These are phyloP conservation scores for Gallinago stenura DNA, from an alignment of 2,797 vertebrate species.

Conservation along the genomic window DNA sequence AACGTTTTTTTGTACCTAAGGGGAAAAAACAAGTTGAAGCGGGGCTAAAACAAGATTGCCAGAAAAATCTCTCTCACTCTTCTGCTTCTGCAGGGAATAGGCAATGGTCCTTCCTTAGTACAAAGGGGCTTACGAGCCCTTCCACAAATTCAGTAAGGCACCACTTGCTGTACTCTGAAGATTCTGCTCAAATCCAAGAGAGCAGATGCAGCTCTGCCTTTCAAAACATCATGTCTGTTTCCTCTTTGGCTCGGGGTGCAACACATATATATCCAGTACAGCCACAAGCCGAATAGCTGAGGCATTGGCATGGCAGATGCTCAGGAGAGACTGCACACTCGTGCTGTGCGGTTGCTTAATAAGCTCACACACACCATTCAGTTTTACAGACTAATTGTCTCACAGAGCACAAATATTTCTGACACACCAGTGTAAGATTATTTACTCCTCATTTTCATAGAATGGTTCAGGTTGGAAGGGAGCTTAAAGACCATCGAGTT, in stretches of 20 bases:
- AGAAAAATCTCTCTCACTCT: background rate
- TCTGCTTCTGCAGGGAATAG: background rate
- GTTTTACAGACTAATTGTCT: background rate
- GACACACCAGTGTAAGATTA: background rate
- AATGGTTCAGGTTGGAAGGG: no score
- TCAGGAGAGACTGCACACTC: background rate
- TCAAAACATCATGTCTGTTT: background rate
- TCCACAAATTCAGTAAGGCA: background rate
- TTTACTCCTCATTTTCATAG: background rate
- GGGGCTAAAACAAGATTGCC: background rate
- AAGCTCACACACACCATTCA: background rate
- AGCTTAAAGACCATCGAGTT: no score
- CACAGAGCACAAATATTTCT: background rate
- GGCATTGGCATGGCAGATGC: background rate
- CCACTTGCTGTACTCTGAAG: background rate
- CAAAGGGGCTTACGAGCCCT: background rate
- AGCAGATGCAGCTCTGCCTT: background rate
- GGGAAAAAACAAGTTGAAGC: background rate
- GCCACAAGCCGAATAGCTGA: background rate
- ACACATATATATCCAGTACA: background rate
- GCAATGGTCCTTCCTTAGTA: background rate
- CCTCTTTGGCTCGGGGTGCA: background rate
- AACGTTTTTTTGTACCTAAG: background rate
- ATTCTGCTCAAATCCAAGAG: background rate
- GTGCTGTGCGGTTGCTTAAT: background rate